Evolutionary conservation across 1,140 invertebrate species (phyloP).

Genomic region (Gyrodactylus salaris): DNA sequence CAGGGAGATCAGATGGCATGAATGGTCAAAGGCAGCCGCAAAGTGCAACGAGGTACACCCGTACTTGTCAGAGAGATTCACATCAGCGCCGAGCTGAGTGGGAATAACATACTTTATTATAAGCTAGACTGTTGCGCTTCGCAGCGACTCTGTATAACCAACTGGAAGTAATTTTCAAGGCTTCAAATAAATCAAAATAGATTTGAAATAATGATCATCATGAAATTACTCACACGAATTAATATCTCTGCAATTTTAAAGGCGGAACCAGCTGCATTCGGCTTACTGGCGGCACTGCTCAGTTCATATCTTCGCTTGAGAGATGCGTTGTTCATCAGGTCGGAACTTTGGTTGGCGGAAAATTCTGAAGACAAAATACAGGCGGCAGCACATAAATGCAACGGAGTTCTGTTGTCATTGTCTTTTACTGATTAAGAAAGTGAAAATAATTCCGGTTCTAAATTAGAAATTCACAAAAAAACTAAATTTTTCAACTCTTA

Average conservation of each 20-base stretch:
- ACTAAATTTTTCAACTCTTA: no score
- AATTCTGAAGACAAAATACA: not conserved
- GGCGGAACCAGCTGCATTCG: not conserved
- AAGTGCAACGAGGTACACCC: not conserved
- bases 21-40: not conserved
- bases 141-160: no score
- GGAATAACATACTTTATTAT: not conserved
- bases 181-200: no score
- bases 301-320: not conserved
- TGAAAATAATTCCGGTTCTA: no score
- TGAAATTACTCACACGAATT: not conserved
- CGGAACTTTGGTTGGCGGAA: not conserved
- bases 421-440: not conserved
- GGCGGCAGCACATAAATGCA: not conserved
- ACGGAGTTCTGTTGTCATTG: not conserved
- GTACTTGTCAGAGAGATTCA: not conserved
- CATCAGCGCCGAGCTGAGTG: not conserved
- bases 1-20: not conserved
- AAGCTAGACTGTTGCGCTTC: no score
- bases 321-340: not conserved
- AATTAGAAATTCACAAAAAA: no score
- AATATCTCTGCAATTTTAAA: not conserved
- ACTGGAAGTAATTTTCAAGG: no score
- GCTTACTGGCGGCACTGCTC: not conserved
- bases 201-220: no score